A percentile compares a stretch with the other conserved stretches of the same genome.
These are phyloP conservation scores for Digitonthophagus gazella DNA, from an alignment of 2,888 invertebrate genomes.

Conservation along the genomic window DNA sequence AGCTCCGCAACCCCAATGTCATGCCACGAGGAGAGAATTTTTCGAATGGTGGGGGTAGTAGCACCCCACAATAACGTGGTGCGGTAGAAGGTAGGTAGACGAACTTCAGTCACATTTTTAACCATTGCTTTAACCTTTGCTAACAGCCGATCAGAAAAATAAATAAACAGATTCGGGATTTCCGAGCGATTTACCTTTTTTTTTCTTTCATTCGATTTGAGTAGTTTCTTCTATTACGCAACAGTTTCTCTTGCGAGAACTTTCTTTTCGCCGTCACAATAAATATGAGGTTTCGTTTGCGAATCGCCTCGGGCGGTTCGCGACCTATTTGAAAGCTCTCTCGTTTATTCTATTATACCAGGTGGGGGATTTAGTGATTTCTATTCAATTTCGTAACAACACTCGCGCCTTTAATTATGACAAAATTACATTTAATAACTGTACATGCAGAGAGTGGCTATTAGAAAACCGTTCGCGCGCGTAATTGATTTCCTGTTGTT, in stretches of 20 bases:
- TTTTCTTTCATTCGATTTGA: background rate
- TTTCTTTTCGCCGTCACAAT: background rate
- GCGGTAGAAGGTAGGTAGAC: background rate
- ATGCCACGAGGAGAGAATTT: constrained; percentile 16
- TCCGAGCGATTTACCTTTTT: background rate
- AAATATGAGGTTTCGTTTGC: background rate
- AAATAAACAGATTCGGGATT: background rate
- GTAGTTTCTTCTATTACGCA: background rate
- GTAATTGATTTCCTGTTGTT: background rate
- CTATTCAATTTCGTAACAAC: background rate
- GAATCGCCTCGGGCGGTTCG: background rate
- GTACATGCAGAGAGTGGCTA: no score
- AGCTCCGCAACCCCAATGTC: constrained; percentile 9
- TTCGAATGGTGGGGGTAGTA: constrained; percentile 8
- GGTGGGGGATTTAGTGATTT: background rate
- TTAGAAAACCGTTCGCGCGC: background rate
- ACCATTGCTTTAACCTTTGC: background rate
- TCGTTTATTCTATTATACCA: background rate
- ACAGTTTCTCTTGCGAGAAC: background rate
- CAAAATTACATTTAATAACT: background rate
- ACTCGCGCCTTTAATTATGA: background rate
- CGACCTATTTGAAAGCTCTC: background rate
- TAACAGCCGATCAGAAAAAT: background rate
- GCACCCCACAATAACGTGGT: constrained; percentile 8
- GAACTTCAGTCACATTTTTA: no score